Conservation (phyloP, 2,888 invertebrate genomes). For the Colostygia pectinataria region DNA sequence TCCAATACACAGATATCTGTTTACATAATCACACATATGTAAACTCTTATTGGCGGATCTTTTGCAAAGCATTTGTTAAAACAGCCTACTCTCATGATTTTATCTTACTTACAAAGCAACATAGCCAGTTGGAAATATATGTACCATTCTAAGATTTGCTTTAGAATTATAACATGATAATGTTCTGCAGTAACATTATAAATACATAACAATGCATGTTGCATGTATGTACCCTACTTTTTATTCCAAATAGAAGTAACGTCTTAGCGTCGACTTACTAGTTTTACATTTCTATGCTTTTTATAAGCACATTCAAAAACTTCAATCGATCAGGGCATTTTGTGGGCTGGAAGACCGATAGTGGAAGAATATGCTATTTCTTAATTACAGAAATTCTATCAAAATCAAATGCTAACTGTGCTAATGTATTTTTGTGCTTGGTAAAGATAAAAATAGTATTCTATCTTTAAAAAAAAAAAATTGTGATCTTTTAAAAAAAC, state of each 20-base stretch:
- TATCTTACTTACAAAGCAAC: neutral
- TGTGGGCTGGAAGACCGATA: neutral
- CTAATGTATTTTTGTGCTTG: neutral
- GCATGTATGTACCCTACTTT: conserved; percentile 6
- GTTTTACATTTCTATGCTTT: conserved; percentile 10
- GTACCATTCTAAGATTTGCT: too few species aligned
- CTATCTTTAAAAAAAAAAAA: too few species aligned
- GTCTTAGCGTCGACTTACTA: conserved; percentile 1
- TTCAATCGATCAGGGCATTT: neutral
- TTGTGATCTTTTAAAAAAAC: neutral
- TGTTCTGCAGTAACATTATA: neutral
- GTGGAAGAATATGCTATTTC: conserved; percentile 11
- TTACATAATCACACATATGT: conserved; percentile 20
- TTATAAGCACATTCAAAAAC: neutral
- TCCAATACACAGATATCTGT: neutral
- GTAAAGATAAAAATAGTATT: neutral
- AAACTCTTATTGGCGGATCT: conserved; percentile 44
- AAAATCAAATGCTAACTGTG: neutral
- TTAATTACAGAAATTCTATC: too few species aligned
- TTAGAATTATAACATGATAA: neutral
- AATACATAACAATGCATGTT: neutral
- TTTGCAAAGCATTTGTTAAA: conserved; percentile 40
- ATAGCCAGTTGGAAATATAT: too few species aligned
- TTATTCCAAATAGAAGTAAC: conserved; percentile 7
- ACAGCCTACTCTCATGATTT: conserved; percentile 41